Evolutionary conservation across 2,888 invertebrate genomes (phyloP).

Genomic region (Carabus problematicus): DNA sequence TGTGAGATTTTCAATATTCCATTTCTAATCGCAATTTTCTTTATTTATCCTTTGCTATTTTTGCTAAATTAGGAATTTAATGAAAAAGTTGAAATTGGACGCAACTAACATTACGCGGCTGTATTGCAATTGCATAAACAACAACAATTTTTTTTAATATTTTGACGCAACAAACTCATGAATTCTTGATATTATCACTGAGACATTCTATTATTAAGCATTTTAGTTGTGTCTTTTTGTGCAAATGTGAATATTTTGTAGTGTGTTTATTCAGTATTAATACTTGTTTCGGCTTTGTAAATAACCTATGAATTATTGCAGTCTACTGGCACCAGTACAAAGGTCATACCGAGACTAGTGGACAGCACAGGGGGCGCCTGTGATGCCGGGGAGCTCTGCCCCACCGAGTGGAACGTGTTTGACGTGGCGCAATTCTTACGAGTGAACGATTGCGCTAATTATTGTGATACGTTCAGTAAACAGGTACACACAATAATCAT

Average conservation of each 20-base stretch:
- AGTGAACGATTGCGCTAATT: constrained; percentile 83
- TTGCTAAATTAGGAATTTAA: constrained; percentile 20
- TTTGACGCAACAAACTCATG: too few species aligned
- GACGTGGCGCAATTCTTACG: constrained; percentile 91
- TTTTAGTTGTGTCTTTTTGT: too few species aligned
- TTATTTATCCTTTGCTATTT: neutral
- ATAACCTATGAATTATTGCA: constrained; percentile 45
- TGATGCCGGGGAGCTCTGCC: constrained; percentile 65
- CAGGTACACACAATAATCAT: constrained; percentile 54
- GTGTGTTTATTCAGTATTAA: too few species aligned
- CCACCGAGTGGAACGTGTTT: constrained; percentile 79
- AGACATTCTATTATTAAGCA: too few species aligned
- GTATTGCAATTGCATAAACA: too few species aligned
- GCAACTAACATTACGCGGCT: too few species aligned
- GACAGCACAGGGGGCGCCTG: constrained; percentile 64
- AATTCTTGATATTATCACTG: too few species aligned
- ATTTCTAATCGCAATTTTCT: too few species aligned
- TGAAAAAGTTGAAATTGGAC: constrained; percentile 11
- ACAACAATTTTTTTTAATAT: too few species aligned
- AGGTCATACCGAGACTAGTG: constrained; percentile 71
- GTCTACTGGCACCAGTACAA: constrained; percentile 59
- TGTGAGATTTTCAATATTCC: too few species aligned
- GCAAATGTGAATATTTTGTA: too few species aligned
- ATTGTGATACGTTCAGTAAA: constrained; percentile 71
- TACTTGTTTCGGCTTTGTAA: too few species aligned